A percentile compares a stretch with the other conserved stretches of the same genome.
These are phyloP conservation scores for Dermolepida albohirtum DNA, from an alignment of 2,888 invertebrate genomes.

Conservation along the genomic window DNA sequence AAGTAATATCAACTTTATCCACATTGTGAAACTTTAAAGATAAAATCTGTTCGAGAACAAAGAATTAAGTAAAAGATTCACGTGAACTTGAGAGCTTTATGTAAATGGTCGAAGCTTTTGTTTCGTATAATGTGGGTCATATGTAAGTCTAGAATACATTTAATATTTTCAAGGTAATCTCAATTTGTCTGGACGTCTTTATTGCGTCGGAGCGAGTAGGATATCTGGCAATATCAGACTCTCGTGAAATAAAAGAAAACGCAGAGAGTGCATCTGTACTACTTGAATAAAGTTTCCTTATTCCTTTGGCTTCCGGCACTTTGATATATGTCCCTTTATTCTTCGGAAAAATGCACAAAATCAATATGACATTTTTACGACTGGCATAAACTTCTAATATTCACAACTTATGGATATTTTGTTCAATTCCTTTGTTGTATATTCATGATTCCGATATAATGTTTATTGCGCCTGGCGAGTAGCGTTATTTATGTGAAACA, in stretches of 20 bases:
- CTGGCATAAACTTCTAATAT: constrained; percentile 44
- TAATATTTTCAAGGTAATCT: constrained; percentile 43
- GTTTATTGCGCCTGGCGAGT: constrained; percentile 32
- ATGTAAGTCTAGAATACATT: constrained; percentile 39
- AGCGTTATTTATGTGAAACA: constrained; percentile 42
- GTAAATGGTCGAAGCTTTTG: constrained; percentile 41
- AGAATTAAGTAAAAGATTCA: constrained; percentile 42
- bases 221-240: constrained; percentile 22
- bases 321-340: constrained; percentile 45
- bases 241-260: constrained; percentile 30
- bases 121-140: constrained; percentile 44
- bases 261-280: constrained; percentile 30
- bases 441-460: constrained; percentile 41
- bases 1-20: too few relatives aligned
- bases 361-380: constrained; percentile 45
- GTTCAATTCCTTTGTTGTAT: constrained; percentile 40
- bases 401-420: constrained; percentile 41
- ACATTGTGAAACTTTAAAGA: constrained; percentile 8
- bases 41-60: constrained; percentile 43
- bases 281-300: constrained; percentile 42
- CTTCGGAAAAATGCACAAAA: constrained; percentile 44
- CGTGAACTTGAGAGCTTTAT: constrained; percentile 36
- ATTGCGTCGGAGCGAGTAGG: constrained; percentile 13
- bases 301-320: constrained; percentile 39
- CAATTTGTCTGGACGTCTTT: constrained; percentile 40